These are phyloP conservation scores for Anoura caudifer DNA, from an alignment of 2,113 vertebrate species.

Conservation along the genomic window DNA sequence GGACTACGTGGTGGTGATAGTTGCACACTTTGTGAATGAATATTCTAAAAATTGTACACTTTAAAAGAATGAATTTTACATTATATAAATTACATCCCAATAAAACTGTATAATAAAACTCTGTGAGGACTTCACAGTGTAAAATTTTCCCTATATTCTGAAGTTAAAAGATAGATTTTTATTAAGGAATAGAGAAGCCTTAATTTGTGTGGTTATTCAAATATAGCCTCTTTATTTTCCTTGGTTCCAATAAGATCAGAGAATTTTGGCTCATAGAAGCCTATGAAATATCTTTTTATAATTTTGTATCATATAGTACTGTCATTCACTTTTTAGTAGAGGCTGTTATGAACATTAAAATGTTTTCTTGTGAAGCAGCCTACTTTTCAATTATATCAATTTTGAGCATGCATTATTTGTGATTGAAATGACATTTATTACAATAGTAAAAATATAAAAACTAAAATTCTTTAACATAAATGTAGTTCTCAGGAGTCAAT, in stretches of 20 bases:
- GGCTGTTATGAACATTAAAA: background rate
- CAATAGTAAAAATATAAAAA: background rate
- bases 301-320: background rate
- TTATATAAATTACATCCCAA: background rate
- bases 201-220: conserved; percentile 4
- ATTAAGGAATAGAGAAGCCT: background rate
- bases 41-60: background rate
- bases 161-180: background rate
- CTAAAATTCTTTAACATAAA: background rate
- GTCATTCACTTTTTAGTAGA: background rate
- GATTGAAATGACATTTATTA: background rate
- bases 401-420: background rate
- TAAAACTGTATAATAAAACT: background rate
- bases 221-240: background rate
- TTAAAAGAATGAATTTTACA: background rate
- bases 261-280: conserved; percentile 21
- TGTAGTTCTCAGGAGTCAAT: background rate
- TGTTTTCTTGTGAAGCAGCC: background rate
- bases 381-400: background rate
- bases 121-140: background rate
- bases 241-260: background rate
- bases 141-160: background rate
- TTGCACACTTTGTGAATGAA: background rate
- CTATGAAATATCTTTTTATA: background rate
- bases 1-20: background rate